phyloP scores from a whole-genome alignment of 2,888 invertebrate species.

The Mamestra brassicae region DNA sequence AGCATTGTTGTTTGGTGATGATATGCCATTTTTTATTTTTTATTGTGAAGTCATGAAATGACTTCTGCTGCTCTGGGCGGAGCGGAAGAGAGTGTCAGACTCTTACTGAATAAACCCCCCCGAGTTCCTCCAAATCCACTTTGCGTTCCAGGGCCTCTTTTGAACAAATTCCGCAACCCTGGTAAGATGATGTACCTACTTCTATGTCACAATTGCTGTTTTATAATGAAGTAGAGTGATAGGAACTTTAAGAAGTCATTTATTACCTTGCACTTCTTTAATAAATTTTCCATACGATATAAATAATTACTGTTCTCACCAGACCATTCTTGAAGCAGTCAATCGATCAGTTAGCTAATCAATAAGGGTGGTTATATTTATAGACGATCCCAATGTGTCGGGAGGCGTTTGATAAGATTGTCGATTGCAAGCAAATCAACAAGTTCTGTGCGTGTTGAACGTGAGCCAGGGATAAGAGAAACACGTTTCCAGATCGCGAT shows the following conservation, averaged over 20 bases:
- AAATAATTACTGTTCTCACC: neutral
- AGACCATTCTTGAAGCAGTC: neutral
- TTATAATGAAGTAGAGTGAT: neutral
- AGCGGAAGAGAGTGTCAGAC: too few species aligned
- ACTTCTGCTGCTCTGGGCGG: too few species aligned
- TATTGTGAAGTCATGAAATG: too few species aligned
- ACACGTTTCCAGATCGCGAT: constrained; percentile 54
- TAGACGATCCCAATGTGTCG: constrained; percentile 1
- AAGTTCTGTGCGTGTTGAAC: constrained; percentile 33
- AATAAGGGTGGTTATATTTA: constrained; percentile 26
- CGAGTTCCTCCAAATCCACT: too few species aligned
- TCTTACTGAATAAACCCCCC: too few species aligned
- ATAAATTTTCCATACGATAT: neutral
- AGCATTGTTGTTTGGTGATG: neutral
- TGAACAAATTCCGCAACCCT: too few species aligned
- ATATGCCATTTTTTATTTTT: neutral
- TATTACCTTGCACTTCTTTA: too few species aligned
- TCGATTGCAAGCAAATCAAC: constrained; percentile 29
- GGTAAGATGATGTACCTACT: neutral
- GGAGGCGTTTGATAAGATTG: constrained; percentile 30
- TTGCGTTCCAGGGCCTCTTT: too few species aligned
- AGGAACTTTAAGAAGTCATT: too few species aligned
- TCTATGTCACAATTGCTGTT: neutral
- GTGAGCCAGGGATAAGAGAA: constrained; percentile 14
- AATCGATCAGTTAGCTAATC: constrained; percentile 5